phyloP scores from a whole-genome alignment of 2,113 vertebrate species.

The Rhea pennata region DNA sequence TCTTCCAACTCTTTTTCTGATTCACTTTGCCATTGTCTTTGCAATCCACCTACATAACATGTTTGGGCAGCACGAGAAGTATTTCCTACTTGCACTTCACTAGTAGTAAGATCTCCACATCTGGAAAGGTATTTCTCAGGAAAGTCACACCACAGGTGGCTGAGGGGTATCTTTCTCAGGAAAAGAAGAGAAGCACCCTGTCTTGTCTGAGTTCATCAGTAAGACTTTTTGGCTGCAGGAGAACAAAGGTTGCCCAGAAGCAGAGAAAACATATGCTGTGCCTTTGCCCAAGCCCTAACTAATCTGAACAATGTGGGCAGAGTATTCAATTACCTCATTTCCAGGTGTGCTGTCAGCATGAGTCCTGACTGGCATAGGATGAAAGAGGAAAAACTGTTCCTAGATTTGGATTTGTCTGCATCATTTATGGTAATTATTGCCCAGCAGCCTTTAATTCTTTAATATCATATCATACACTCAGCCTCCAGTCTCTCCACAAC shows the following conservation, averaged over 20 bases:
- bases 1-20: conserved; percentile 27
- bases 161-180: background rate
- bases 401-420: conserved; percentile 27
- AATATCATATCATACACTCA: background rate
- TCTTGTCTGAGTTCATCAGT: background rate
- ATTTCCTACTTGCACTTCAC: background rate
- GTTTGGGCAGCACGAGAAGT: conserved; percentile 33
- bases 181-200: background rate
- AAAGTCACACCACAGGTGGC: background rate
- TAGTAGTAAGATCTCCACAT: background rate
- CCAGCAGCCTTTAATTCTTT: conserved; percentile 6
- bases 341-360: conserved; percentile 56
- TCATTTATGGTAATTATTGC: conserved; percentile 6
- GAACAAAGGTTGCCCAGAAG: conserved; percentile 54
- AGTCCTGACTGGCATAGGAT: conserved; percentile 46
- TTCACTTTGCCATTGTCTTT: background rate
- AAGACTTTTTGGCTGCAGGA: conserved; percentile 14
- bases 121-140: conserved; percentile 25
- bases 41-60: conserved; percentile 56
- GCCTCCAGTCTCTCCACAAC: background rate
- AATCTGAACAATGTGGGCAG: conserved; percentile 45
- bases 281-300: background rate
- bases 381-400: conserved; percentile 37
- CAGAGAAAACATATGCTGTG: background rate
- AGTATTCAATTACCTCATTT: conserved; percentile 57